These are phyloP conservation scores for Myotis davidii DNA, from an alignment of 2,113 vertebrate genomes.

Conservation along the genomic window DNA sequence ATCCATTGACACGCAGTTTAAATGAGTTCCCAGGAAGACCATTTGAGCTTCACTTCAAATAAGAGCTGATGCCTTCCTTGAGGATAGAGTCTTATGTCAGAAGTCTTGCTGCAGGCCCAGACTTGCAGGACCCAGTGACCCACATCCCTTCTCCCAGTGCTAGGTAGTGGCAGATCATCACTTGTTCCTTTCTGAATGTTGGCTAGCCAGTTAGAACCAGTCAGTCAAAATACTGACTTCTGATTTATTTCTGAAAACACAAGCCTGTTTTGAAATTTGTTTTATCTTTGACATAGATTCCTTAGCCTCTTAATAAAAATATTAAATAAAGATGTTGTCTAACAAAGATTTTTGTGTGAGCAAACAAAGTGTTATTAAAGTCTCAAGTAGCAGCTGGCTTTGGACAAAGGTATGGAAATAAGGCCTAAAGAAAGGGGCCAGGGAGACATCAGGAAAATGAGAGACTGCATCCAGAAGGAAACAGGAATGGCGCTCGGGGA, in stretches of 20 bases:
- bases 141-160: background rate
- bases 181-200: background rate
- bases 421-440: background rate
- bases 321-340: background rate
- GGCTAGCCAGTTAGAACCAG: background rate
- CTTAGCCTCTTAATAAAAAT: background rate
- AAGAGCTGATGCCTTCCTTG: background rate
- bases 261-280: background rate
- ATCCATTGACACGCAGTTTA: background rate
- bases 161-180: background rate
- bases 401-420: background rate
- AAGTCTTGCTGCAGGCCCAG: background rate
- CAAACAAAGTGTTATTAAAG: background rate
- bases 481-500: background rate
- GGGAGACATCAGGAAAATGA: background rate
- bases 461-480: background rate
- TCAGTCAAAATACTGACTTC: background rate
- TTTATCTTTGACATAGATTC: background rate
- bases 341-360: background rate
- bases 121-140: background rate
- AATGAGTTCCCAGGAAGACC: background rate
- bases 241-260: background rate
- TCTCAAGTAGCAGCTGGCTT: background rate
- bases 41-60: background rate
- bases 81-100: background rate